Base-by-base conservation (phyloP, 2,888 invertebrate genomes). In the Andrena hattorfiana region DNA sequence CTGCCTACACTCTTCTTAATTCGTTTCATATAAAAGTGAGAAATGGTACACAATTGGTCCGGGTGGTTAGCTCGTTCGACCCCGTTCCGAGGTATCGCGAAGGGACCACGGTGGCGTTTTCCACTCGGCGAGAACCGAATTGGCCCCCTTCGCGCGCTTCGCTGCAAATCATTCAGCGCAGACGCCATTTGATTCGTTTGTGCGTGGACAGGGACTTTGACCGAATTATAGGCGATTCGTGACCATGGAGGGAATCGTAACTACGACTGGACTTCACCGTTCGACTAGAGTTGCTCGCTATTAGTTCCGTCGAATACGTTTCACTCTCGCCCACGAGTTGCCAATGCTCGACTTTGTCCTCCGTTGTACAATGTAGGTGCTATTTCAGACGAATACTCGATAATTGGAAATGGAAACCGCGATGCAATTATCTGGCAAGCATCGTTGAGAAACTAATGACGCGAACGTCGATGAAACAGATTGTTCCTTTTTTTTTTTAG, bases 21-120 rank as follows among this genome's bases (percentile, higher is more conserved):
- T 84, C 70, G 84, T 85, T 85, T 89, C 85, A 89, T 91, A 91
- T 91, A 91, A 91, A 91, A 91, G 91, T 91, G 91, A 90, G 91
- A 91, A 91, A 91, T 89, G 87, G 90, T 90, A 88, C 81, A 87
- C 84, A 86, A 89, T 90, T 90, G 89, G 90, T 90, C 90, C 85
- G 83, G 86, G 73, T 56, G 60, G 30, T 54, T 48, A 78, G 81
- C 81, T 66, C 77, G 84, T 64, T 79, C 76, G 72, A 68, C 59
- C 83, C 69, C 86, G 84, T 83, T 77, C 78, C 70, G 82, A 71
- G 78, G 54, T 54, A 66, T 70, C 78, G 68, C 75, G 81, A 77
- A 59, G 73, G 51, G 66, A 60, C 13, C 69, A 66, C 51, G 35
- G 68, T 10, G 2, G 32, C 32, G 51, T 68, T 28, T 64, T 32